Conservation (phyloP, 2,797 vertebrate genomes). For the Miichthys miiuy region DNA sequence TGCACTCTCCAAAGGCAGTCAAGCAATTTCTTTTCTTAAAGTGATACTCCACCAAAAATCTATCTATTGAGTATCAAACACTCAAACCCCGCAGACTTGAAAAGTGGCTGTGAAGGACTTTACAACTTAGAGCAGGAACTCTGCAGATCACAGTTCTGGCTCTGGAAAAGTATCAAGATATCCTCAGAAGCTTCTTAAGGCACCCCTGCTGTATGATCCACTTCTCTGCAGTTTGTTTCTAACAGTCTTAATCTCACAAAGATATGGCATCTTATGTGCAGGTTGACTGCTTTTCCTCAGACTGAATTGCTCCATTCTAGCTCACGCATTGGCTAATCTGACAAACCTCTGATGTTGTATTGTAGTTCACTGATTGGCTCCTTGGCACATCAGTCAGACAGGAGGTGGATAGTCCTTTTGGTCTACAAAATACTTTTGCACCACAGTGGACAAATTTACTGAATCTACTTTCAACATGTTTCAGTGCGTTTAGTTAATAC, state of each 20-base stretch:
- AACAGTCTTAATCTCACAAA: no score
- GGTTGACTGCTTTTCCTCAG: background rate
- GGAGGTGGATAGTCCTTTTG: no score
- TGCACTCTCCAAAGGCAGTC: slow-evolving; percentile 54
- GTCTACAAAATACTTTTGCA: no score
- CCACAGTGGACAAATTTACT: no score
- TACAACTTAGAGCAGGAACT: background rate
- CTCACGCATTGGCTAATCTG: background rate
- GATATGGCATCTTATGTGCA: no score
- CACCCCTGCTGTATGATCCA: background rate
- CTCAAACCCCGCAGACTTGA: background rate
- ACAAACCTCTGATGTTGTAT: background rate
- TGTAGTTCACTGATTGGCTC: background rate
- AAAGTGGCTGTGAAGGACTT: background rate
- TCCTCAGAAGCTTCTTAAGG: background rate
- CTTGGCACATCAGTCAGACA: no score
- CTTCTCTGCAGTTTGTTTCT: background rate
- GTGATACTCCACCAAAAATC: slow-evolving; percentile 22
- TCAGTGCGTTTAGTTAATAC: no score
- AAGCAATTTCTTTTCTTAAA: slow-evolving; percentile 64
- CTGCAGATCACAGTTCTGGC: background rate
- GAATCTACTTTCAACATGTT: no score
- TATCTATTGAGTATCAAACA: background rate
- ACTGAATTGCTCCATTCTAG: background rate
- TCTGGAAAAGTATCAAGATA: background rate